A percentile compares a stretch with the other conserved stretches of the same genome.
These are phyloP conservation scores for Ostrea denselamellosa DNA, from an alignment of 1,140 invertebrate species.

Conservation along the genomic window DNA sequence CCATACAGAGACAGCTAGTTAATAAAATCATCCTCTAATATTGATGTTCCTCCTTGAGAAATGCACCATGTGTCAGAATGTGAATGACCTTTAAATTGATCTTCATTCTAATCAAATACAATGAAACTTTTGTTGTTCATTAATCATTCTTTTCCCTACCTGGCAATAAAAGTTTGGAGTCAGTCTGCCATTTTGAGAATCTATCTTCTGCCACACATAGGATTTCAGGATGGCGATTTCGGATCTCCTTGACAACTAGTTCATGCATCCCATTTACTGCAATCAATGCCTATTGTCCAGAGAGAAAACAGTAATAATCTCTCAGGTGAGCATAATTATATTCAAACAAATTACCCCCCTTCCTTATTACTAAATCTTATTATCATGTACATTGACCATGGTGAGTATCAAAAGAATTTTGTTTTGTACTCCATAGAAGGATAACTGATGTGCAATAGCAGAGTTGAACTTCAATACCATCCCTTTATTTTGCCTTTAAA, in stretches of 20 bases:
- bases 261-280: slow-evolving; percentile 71
- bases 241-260: slow-evolving; percentile 64
- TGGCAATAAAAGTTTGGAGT: slow-evolving; percentile 62
- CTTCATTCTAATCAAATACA: neutral
- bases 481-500: too few relatives aligned
- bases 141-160: slow-evolving; percentile 55
- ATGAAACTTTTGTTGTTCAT: neutral
- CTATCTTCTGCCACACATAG: slow-evolving; percentile 48
- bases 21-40: neutral
- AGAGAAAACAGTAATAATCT: neutral
- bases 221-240: slow-evolving; percentile 51
- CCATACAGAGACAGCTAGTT: too few relatives aligned
- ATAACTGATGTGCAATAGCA: too few relatives aligned
- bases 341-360: neutral
- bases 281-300: slow-evolving; percentile 64
- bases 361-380: neutral
- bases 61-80: neutral
- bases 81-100: neutral
- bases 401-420: too few relatives aligned
- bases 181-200: slow-evolving; percentile 60
- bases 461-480: too few relatives aligned
- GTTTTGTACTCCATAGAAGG: too few relatives aligned
- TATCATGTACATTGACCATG: too few relatives aligned
- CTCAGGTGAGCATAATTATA: neutral
- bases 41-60: neutral